These are phyloP conservation scores for Sturnira hondurensis DNA, from an alignment of 2,113 vertebrate genomes.

Conservation along the genomic window DNA sequence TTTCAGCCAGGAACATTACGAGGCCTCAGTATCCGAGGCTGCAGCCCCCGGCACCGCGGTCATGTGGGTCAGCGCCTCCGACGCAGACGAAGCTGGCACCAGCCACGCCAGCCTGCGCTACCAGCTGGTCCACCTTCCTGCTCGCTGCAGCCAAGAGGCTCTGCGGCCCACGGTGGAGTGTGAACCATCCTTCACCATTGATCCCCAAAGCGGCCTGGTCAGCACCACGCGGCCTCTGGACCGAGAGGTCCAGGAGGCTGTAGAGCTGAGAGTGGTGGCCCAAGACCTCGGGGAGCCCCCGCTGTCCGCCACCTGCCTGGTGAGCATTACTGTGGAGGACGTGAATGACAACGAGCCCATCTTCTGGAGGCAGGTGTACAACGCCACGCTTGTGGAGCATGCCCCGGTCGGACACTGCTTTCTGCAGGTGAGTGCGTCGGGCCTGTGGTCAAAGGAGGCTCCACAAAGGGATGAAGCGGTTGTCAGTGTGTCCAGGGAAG, in stretches of 20 bases:
- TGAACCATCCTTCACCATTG: slow-evolving; percentile 75
- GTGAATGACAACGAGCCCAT: slow-evolving; percentile 92
- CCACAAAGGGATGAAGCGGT: neutral
- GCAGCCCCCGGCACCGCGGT: slow-evolving; percentile 82
- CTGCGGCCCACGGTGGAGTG: neutral
- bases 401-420: slow-evolving; percentile 82
- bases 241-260: slow-evolving; percentile 81
- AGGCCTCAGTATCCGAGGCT: slow-evolving; percentile 84
- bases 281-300: slow-evolving; percentile 84
- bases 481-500: neutral
- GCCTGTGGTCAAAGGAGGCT: neutral
- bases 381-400: slow-evolving; percentile 85
- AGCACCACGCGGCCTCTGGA: slow-evolving; percentile 83
- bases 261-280: slow-evolving; percentile 87
- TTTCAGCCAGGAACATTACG: slow-evolving; percentile 82
- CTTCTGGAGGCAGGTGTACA: slow-evolving; percentile 88
- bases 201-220: slow-evolving; percentile 84
- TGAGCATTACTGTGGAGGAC: slow-evolving; percentile 86
- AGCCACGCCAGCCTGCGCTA: slow-evolving; percentile 84
- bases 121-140: slow-evolving; percentile 47
- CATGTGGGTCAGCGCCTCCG: slow-evolving; percentile 82
- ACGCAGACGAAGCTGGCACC: slow-evolving; percentile 84
- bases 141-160: neutral
- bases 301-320: slow-evolving; percentile 83
- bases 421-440: slow-evolving; percentile 86